A percentile compares a stretch with the other conserved stretches of the same genome.
Conservation (phyloP, 2,888 invertebrate species). For the Lepidocyrtinus sp. region DNA sequence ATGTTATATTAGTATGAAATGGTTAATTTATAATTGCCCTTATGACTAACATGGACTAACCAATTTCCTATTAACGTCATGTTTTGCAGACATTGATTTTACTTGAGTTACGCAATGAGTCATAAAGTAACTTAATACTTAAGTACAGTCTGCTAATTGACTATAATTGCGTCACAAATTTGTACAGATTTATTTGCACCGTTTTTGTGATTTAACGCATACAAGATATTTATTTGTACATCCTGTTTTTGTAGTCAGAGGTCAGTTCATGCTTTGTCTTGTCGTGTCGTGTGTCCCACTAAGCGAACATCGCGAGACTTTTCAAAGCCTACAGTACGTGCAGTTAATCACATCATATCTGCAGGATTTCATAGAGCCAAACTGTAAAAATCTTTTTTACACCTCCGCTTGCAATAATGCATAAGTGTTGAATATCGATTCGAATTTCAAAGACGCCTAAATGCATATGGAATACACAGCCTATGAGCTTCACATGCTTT, state of each 20-base stretch:
- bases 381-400: background rate
- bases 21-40: no score
- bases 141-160: no score
- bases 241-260: slow-evolving; percentile 9
- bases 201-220: no score
- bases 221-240: background rate
- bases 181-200: no score
- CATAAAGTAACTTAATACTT: no score
- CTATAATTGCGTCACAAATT: no score
- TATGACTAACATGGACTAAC: no score
- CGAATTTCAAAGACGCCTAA: background rate
- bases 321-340: background rate
- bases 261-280: background rate
- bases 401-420: background rate
- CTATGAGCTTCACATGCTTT: background rate
- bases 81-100: no score
- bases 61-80: no score
- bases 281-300: background rate
- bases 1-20: no score
- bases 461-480: background rate
- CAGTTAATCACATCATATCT: background rate
- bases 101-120: no score
- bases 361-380: background rate
- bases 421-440: background rate
- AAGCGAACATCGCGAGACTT: background rate